Percentiles rank a stretch among this genome's conserved stretches.
These are phyloP conservation scores for Zootoca vivipara DNA, from an alignment of 2,113 vertebrate species.

Conservation along the genomic window DNA sequence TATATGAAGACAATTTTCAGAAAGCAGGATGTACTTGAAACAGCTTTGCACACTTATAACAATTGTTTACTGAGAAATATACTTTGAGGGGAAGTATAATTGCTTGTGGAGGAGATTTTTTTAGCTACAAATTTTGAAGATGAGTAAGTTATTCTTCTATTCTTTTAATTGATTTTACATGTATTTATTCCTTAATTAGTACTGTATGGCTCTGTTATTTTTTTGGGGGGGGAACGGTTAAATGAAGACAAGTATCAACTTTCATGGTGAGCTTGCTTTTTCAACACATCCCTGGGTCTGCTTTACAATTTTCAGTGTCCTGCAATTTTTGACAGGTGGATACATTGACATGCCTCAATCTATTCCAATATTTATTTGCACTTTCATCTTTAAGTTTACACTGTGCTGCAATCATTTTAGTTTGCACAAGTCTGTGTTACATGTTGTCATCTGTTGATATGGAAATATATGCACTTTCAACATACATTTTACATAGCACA, in stretches of 20 bases:
- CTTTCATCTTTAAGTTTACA: too few relatives aligned
- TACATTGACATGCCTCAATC: too few relatives aligned
- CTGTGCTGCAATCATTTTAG: too few relatives aligned
- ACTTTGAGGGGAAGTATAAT: neutral
- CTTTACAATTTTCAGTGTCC: neutral
- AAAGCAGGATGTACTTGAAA: neutral
- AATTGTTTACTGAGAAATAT: neutral
- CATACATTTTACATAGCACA: too few relatives aligned
- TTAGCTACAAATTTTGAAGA: neutral
- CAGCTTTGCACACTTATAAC: neutral
- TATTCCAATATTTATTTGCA: too few relatives aligned
- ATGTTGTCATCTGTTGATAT: too few relatives aligned
- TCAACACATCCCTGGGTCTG: neutral
- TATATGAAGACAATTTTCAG: rapidly evolving
- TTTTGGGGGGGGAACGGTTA: too few relatives aligned
- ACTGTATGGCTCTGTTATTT: neutral
- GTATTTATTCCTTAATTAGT: rapidly evolving
- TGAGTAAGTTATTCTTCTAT: conserved; percentile 12
- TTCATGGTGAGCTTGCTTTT: neutral
- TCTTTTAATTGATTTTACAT: neutral
- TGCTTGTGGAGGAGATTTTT: neutral
- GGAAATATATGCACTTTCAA: too few relatives aligned
- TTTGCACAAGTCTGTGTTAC: too few relatives aligned
- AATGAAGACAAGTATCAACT: rapidly evolving
- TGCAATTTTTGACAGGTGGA: neutral